Conservation (phyloP, 30 jellyfish, hydroid and myxozoan species). For the Turritopsis dohrnii region DNA sequence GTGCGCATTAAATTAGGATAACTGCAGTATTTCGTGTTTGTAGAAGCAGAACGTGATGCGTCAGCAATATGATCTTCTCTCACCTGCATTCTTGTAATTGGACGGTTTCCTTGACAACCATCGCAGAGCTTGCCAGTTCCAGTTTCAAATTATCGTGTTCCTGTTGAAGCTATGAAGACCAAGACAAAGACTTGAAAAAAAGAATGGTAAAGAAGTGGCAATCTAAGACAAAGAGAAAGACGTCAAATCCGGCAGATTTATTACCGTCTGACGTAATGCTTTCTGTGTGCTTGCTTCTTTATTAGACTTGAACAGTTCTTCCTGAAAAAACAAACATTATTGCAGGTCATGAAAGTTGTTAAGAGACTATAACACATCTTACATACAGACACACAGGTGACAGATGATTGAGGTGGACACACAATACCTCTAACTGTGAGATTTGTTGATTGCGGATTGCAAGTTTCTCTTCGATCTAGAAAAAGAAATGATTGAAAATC, state of each 20-base stretch:
- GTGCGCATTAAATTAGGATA: too few relatives aligned
- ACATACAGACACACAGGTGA: neutral
- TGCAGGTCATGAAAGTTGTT: neutral
- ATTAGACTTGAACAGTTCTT: neutral
- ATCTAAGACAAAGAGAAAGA: neutral
- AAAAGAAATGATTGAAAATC: neutral
- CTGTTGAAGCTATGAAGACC: neutral
- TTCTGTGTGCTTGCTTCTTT: slow-evolving; percentile 6
- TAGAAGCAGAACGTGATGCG: too few relatives aligned
- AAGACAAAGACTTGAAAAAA: neutral
- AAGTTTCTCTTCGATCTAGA: neutral
- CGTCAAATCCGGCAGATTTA: neutral
- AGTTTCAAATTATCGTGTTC: neutral
- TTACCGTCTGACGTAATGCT: slow-evolving; percentile 10
- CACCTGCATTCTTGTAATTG: neutral
- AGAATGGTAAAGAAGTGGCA: neutral
- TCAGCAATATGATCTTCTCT: neutral
- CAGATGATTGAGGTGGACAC: neutral
- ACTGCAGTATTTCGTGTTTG: too few relatives aligned
- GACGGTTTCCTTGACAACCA: neutral
- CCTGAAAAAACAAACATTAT: neutral
- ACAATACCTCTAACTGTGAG: neutral
- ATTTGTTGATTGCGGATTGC: neutral
- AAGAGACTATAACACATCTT: neutral
- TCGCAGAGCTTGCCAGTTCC: neutral